Base-by-base conservation (phyloP, 2,888 invertebrate species). In the Plagiodera versicolora region DNA sequence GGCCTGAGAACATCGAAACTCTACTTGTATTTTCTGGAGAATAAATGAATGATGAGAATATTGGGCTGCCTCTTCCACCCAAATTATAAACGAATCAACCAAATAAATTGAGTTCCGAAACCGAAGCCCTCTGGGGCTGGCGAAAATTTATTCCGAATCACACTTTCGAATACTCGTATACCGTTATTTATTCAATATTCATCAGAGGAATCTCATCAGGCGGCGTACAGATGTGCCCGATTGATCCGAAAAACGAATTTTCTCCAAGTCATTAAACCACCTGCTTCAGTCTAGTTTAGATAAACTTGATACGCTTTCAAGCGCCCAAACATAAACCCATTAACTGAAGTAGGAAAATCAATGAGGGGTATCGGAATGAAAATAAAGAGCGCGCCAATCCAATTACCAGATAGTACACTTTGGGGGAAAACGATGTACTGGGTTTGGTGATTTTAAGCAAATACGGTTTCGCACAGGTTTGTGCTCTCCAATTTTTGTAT, bases 401-500 rank as follows among this genome's bases (percentile, higher is more conserved):
- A 61, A 61, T 61, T 61, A 61, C 49, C 44, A 30, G 57, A 19
- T 54, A 61, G 32, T 50, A 53, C 54, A 45, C 61, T 58, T 54
- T 9, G 11, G 59, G 60, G 63, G 45, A 19, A 14, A 60, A 60
- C 48, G 51, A 19, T 35, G 19, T 32, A 46, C 32, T 57, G 11
- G 10, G 28, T 58, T 32, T 66, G 50, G 55, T 61, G 62, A 61
- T 64, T 61, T 61, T 61, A 53, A 47, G 50, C 50, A 45, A 56
- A 56, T 63, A 67, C 64, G 61, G 62, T 62, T 62, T 55, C 58
- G 64, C 59, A 58, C 35, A 11, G 32, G 14, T 32, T 18, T n/a
- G 16, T 16, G 10, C 8, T 30, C 3, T n/a, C n/a, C n/a, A n/a
- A n/a, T n/a, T n/a, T n/a, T n/a, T n/a, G n/a, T n/a, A n/a, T n/a